Percentiles rank a stretch among this genome's conserved stretches.
Evolutionary conservation across 2,888 invertebrate species (phyloP).

Genomic region (Formica aserva): DNA sequence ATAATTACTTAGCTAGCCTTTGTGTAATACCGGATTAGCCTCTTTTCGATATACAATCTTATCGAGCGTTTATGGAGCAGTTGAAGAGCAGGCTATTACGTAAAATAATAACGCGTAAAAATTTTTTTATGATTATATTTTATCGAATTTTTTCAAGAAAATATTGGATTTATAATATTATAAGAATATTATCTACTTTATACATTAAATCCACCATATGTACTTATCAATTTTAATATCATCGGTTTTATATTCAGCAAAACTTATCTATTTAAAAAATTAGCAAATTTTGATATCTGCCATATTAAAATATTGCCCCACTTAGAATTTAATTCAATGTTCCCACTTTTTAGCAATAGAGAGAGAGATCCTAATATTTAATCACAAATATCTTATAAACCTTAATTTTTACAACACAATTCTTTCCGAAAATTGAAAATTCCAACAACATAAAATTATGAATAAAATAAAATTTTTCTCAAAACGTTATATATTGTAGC

Average conservation of each 20-base stretch:
- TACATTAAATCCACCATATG: not conserved
- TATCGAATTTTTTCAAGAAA: not conserved
- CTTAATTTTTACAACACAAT: not conserved
- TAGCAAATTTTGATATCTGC: not conserved
- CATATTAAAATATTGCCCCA: not conserved
- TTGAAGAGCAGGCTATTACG: not conserved
- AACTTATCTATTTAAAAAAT: too few species aligned
- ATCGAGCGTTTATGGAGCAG: slow-evolving; percentile 10
- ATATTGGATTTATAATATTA: not conserved
- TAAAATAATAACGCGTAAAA: not conserved
- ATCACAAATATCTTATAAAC: not conserved
- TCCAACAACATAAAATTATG: not conserved
- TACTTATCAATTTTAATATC: not conserved
- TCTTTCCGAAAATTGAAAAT: not conserved
- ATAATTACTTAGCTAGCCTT: not conserved
- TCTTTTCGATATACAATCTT: slow-evolving; percentile 14
- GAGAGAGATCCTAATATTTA: not conserved
- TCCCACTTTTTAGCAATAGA: not conserved
- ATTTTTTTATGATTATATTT: not conserved
- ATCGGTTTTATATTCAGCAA: not conserved
- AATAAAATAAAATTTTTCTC: not conserved
- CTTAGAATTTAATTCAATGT: too few species aligned
- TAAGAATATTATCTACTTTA: not conserved
- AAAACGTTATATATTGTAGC: not conserved
- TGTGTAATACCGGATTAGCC: not conserved